Base-by-base conservation (phyloP, 1,140 invertebrate genomes). In the Hyles euphorbiae region DNA sequence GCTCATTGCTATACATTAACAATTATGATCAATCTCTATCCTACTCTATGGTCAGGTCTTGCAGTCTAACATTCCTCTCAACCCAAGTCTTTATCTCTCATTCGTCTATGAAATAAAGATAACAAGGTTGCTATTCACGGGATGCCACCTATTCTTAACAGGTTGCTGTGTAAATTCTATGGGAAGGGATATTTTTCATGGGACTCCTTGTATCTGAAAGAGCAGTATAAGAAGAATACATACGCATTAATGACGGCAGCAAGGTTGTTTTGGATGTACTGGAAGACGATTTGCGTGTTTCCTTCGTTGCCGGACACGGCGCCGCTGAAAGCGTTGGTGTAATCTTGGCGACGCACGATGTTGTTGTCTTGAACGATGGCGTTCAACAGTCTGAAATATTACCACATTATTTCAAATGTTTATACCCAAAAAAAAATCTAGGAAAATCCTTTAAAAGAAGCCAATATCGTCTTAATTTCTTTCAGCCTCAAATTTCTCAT, bases 221-320 rank as follows among this genome's bases (percentile, higher is more conserved):
- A 22, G 22, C 2, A 22, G 22, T 22, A 34, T 52, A 56, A 5
- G 7, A 48, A 12, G 46, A 36, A 52, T 65, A 90, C 91, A 89
- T 82, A 93, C 91, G 89, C 89, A 2, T 63, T 50, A 3, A 67
- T 57, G 9, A 93, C 88, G 9, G 70, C 33, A 0, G 61, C 43
- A 7, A 90, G 68, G 65, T 90, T 83, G 0, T 70, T 52, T 53
- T 81, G 62, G 11, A 93, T 80, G 51, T 90, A 93, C 3, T 85
- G 65, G 22, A 92, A 75, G 4, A 83, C 84, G 3, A 87, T 73
- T 51, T 89, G 71, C 0, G 90, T 80, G 51, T 91, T 91, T 0
- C 57, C 77, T 62, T 89, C 81, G 46, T 88, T 86, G 3, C 82
- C 76, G 22, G 70, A 66, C 1, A 90, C 84, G 34, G 91, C 89